These are phyloP conservation scores for Luperina nickerlii DNA, from an alignment of 2,888 invertebrate species.

Conservation along the genomic window DNA sequence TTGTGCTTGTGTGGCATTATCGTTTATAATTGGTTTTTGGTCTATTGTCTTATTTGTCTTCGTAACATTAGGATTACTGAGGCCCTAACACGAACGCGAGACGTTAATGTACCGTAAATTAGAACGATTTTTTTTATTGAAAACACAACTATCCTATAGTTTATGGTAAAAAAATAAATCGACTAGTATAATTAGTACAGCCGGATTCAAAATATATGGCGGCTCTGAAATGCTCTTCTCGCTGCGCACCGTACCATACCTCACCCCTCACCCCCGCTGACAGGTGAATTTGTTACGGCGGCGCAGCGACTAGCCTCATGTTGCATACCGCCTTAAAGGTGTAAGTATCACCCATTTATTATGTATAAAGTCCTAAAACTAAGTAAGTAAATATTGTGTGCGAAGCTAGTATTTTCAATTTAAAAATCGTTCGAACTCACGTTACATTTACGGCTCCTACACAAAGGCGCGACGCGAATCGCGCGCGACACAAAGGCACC, in stretches of 20 bases:
- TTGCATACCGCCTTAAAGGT: too few relatives aligned
- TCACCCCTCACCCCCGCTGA: neutral
- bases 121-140: neutral
- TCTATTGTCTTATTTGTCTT: neutral
- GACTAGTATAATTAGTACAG: neutral
- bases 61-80: neutral
- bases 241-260: neutral
- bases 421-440: neutral
- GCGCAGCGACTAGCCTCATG: too few relatives aligned
- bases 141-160: neutral
- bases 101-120: neutral
- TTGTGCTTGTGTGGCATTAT: slow-evolving; percentile 1
- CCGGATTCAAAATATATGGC: neutral
- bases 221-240: neutral
- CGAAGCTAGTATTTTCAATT: neutral
- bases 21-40: neutral
- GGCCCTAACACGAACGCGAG: neutral
- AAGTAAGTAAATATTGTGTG: neutral
- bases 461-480: too few relatives aligned
- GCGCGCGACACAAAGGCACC: too few relatives aligned
- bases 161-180: neutral
- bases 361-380: too few relatives aligned
- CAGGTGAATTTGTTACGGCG: neutral
- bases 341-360: too few relatives aligned
- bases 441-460: too few relatives aligned